Conservation (phyloP, 2,113 vertebrate genomes). For the Chrysemys picta region DNA sequence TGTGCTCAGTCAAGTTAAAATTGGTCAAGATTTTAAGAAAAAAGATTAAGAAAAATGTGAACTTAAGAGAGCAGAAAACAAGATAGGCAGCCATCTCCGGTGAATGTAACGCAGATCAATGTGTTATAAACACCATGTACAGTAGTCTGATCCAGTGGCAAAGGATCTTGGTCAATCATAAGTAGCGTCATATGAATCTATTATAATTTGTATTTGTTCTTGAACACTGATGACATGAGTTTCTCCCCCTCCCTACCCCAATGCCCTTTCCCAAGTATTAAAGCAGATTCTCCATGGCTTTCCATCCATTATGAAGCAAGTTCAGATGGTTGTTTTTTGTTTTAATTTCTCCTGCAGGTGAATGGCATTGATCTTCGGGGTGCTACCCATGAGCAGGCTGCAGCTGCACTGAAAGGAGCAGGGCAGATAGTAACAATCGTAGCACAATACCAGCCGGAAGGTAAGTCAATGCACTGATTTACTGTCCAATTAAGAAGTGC, state of each 20-base stretch:
- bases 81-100: neutral
- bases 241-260: neutral
- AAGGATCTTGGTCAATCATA: accelerated
- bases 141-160: neutral
- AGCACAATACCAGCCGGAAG: slow-evolving; percentile 96
- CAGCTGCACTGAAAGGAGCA: slow-evolving; percentile 93
- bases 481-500: neutral
- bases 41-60: neutral
- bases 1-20: neutral
- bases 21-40: neutral
- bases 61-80: neutral
- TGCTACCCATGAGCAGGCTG: slow-evolving; percentile 95
- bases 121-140: accelerated
- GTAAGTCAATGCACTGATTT: slow-evolving; percentile 78
- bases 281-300: accelerated
- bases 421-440: slow-evolving; percentile 96
- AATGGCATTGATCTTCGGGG: slow-evolving; percentile 95
- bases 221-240: neutral
- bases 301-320: neutral
- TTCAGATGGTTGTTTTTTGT: neutral
- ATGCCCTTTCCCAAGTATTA: accelerated
- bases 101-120: neutral
- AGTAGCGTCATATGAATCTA: neutral
- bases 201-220: neutral
- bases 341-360: slow-evolving; percentile 79